A percentile compares a stretch with the other conserved stretches of the same genome.
These are phyloP conservation scores for Eupithecia subfuscata DNA, from an alignment of 2,888 invertebrate species.

Conservation along the genomic window DNA sequence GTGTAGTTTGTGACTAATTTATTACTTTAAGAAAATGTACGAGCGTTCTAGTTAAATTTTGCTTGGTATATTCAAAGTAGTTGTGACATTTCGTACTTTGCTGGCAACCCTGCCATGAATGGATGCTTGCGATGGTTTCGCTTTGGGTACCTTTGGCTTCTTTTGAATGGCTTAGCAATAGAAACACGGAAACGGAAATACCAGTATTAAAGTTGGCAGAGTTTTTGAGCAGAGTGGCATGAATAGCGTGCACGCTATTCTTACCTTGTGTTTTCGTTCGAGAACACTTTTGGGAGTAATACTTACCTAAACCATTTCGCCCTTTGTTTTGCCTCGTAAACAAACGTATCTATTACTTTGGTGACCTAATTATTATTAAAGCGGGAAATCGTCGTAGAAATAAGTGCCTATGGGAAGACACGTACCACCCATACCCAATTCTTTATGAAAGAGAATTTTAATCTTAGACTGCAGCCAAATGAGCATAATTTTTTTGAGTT, in stretches of 20 bases:
- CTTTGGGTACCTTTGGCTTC: conserved; percentile 32
- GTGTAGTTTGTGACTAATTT: too few species aligned
- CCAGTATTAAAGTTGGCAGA: conserved; percentile 29
- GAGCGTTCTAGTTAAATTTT: too few species aligned
- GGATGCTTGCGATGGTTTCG: conserved; percentile 32
- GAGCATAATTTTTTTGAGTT: too few species aligned
- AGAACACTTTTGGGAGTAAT: conserved; percentile 3
- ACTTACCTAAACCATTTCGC: background rate
- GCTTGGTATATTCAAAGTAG: background rate
- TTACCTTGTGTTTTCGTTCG: conserved; percentile 16
- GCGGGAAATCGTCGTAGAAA: background rate
- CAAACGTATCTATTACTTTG: background rate
- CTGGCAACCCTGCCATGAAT: conserved; percentile 19
- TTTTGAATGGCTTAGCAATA: conserved; percentile 37
- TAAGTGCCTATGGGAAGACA: background rate
- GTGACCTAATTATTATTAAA: background rate
- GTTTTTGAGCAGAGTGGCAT: conserved; percentile 27
- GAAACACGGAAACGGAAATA: conserved; percentile 32
- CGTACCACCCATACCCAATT: too few species aligned
- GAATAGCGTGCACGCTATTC: conserved; percentile 32
- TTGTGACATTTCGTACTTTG: background rate
- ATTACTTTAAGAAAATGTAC: too few species aligned
- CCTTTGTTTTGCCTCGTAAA: background rate
- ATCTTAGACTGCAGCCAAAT: too few species aligned
- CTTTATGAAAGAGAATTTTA: too few species aligned